A percentile compares a stretch with the other conserved stretches of the same genome.
Conservation (phyloP, 2,113 vertebrate species). For the Noturus placidus region DNA sequence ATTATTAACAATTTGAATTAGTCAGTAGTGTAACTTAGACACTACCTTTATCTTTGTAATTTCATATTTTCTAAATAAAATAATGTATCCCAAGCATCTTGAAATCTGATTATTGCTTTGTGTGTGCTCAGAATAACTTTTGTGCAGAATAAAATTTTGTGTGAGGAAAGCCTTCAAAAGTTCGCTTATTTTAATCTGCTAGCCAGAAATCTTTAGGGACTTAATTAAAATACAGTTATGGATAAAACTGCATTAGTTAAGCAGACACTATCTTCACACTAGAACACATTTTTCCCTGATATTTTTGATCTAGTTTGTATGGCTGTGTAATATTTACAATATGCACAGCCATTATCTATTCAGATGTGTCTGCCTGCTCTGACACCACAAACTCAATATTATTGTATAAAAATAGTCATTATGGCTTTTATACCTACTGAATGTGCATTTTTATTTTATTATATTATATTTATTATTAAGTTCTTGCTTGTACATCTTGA, state of each 20-base stretch:
- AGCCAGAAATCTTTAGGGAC: conserved; percentile 70
- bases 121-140: not conserved
- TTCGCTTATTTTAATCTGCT: conserved; percentile 73
- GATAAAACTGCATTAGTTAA: conserved; percentile 59
- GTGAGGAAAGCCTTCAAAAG: conserved; percentile 51
- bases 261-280: conserved; percentile 57
- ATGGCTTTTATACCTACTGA: conserved; percentile 32
- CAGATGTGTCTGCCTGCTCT: conserved; percentile 36
- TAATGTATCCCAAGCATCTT: not conserved
- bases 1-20: not conserved
- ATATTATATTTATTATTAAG: conserved; percentile 25
- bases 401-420: conserved; percentile 38
- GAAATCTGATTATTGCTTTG: not conserved
- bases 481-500: conserved; percentile 8
- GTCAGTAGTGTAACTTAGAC: not conserved
- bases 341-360: conserved; percentile 40
- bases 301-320: conserved; percentile 55
- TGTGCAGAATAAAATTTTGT: conserved; percentile 20
- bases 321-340: conserved; percentile 48
- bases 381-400: conserved; percentile 29
- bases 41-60: not conserved
- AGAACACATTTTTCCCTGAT: conserved; percentile 51
- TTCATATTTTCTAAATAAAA: not conserved
- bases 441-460: conserved; percentile 41
- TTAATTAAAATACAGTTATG: conserved; percentile 74